A percentile compares a stretch with the other conserved stretches of the same genome.
Evolutionary conservation across 2,797 vertebrate species (phyloP).

Genomic region (Eulemur mongoz): DNA sequence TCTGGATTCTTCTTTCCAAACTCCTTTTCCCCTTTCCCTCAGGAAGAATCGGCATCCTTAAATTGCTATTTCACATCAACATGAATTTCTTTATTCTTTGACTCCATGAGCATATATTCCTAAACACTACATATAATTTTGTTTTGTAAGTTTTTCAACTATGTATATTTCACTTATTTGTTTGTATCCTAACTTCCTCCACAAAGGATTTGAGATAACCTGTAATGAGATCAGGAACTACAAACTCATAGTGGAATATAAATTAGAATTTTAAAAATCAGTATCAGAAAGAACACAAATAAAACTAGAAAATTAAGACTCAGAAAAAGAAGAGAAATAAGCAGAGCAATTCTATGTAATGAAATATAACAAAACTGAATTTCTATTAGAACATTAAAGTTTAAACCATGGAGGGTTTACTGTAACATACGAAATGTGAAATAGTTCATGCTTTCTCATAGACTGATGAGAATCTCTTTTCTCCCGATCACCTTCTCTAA

Average conservation of each 20-base stretch:
- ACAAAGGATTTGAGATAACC: background rate
- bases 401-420: background rate
- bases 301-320: background rate
- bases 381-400: background rate
- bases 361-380: background rate
- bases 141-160: background rate
- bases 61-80: background rate
- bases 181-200: background rate
- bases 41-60: background rate
- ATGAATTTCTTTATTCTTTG: background rate
- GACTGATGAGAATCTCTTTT: background rate
- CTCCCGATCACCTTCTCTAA: background rate
- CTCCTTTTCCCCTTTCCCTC: background rate
- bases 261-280: background rate
- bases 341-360: background rate
- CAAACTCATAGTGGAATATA: background rate
- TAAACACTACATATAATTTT: background rate
- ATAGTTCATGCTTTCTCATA: background rate
- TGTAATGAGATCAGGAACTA: background rate
- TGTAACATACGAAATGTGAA: background rate
- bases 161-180: background rate
- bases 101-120: background rate
- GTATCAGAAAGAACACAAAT: background rate
- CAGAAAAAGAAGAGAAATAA: background rate
- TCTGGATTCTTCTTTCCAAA: background rate